Percentiles rank a stretch among this genome's conserved stretches.
Evolutionary conservation across 1,140 invertebrate genomes (phyloP).

Genomic region (Melipona quadrifasciata): DNA sequence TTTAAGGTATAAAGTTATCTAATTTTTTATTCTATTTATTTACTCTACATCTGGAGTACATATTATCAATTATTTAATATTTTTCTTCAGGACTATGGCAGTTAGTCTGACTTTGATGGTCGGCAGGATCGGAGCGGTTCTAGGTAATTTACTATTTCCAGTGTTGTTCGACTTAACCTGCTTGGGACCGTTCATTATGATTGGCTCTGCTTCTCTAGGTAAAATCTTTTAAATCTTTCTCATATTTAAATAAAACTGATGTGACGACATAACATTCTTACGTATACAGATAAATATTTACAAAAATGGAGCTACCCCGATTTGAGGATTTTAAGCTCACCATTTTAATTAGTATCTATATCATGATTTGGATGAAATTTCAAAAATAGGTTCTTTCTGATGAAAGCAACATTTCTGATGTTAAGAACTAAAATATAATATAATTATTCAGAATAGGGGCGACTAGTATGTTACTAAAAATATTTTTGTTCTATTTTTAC

Average conservation of each 20-base stretch:
- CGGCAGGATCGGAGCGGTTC: conserved; percentile 77
- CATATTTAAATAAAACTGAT: neutral
- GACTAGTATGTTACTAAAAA: too few relatives aligned
- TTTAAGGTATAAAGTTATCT: conserved; percentile 65
- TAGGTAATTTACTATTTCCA: conserved; percentile 79
- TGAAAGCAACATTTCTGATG: too few relatives aligned
- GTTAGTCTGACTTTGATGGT: conserved; percentile 77
- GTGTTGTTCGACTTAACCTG: conserved; percentile 75
- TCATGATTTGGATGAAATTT: too few relatives aligned
- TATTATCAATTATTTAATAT: conserved; percentile 8
- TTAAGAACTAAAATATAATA: too few relatives aligned
- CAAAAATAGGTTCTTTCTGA: too few relatives aligned
- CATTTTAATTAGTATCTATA: too few relatives aligned
- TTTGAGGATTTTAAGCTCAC: too few relatives aligned
- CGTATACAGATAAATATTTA: too few relatives aligned
- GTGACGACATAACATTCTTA: neutral
- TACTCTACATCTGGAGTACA: too few relatives aligned
- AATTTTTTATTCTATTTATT: neutral
- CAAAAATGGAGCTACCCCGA: too few relatives aligned
- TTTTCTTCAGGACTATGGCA: conserved; percentile 78
- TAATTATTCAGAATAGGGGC: too few relatives aligned
- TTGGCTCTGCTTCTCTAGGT: conserved; percentile 75
- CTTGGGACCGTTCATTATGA: conserved; percentile 76
- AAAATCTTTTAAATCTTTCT: conserved; percentile 17
- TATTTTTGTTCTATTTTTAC: too few relatives aligned